phyloP scores from a whole-genome alignment of 2,797 vertebrate species.

The Crenichthys baileyi region DNA sequence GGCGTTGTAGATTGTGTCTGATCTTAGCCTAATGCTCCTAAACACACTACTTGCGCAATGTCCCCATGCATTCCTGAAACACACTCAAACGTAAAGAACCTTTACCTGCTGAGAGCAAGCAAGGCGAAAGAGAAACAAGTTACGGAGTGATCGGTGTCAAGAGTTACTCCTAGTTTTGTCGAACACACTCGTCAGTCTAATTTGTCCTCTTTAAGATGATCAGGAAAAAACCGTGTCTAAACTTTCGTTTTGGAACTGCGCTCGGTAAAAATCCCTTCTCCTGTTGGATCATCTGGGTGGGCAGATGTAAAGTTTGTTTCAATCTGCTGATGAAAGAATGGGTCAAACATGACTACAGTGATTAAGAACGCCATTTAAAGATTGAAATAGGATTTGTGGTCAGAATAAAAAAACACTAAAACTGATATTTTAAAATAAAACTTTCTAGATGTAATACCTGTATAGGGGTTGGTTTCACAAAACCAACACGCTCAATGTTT shows the following conservation, averaged over 20 bases:
- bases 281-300: neutral
- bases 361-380: too few relatives aligned
- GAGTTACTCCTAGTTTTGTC: too few relatives aligned
- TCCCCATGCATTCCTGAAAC: too few relatives aligned
- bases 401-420: neutral
- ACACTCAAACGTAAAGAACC: too few relatives aligned
- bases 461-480: conserved; percentile 92
- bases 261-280: neutral
- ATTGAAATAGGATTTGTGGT: neutral
- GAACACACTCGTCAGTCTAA: too few relatives aligned
- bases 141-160: too few relatives aligned
- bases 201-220: too few relatives aligned
- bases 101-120: too few relatives aligned
- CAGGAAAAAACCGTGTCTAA: neutral
- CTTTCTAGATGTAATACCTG: conserved; percentile 82
- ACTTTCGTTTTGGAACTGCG: neutral
- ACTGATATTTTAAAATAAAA: neutral
- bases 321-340: neutral
- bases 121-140: too few relatives aligned
- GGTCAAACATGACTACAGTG: too few relatives aligned
- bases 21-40: neutral
- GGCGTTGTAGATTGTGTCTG: neutral
- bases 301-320: neutral
- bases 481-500: conserved; percentile 88
- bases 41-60: too few relatives aligned